Evolutionary conservation across 2,113 vertebrate genomes (phyloP).

Genomic region (Sula dactylatra): DNA sequence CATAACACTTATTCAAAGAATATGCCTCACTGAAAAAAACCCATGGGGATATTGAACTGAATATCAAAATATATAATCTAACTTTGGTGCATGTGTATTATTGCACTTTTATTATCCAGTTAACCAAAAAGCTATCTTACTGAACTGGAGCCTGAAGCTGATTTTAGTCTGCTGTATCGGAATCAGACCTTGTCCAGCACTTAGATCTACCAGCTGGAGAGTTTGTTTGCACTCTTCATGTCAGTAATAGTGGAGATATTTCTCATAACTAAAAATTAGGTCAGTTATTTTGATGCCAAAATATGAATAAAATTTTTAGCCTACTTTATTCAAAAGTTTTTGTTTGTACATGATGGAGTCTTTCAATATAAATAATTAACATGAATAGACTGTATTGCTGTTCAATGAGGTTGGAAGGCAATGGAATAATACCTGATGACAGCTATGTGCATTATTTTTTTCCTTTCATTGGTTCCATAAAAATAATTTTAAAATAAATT

Average conservation of each 20-base stretch:
- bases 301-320: neutral
- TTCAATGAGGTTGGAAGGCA: neutral
- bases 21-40: neutral
- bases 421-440: neutral
- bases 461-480: neutral
- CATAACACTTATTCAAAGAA: neutral
- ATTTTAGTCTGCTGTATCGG: neutral
- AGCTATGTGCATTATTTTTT: neutral
- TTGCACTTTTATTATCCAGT: neutral
- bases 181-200: neutral
- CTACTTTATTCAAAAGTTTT: neutral
- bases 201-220: neutral
- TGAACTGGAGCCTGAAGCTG: neutral
- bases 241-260: neutral
- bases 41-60: neutral
- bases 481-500: neutral
- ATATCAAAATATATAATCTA: neutral
- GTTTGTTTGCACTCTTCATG: neutral
- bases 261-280: neutral
- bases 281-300: neutral
- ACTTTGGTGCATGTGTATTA: neutral
- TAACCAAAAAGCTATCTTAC: neutral
- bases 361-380: slow-evolving; percentile 33
- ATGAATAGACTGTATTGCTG: neutral
- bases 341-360: neutral